Base-by-base conservation (phyloP, 2,888 invertebrate species). In the Adelphocoris suturalis region DNA sequence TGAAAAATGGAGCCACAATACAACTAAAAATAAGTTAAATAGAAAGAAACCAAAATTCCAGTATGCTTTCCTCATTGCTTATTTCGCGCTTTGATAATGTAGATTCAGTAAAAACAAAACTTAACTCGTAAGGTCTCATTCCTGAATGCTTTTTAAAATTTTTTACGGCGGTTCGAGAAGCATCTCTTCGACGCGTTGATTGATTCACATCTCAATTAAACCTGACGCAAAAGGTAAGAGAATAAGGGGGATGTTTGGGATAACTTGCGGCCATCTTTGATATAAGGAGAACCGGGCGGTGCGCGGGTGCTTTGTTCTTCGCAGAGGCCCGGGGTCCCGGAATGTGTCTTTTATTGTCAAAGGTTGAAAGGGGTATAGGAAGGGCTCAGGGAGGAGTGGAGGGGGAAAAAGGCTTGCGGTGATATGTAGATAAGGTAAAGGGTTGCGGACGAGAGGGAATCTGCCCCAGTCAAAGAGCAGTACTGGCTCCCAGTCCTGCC, bases 311-410 rank as follows among this genome's bases (percentile, higher is more conserved):
- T 85, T 85, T 85, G 85, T 85, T 85, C 85, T 85, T 85, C 82
- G 78, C 37, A 46, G 46, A 19, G 28, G 46, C 78, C 78, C 28
- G 46, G 11, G 52, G 84, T 48, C 84, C 46, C 28, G 85, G 85
- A 85, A 85, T 85, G 85, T 85, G 85, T 85, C 85, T 85, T 85
- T 85, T 85, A 85, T 85, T 85, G 85, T 85, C 85, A 85, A 85
- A 61, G 85, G 78, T 46, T 78, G 78, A 78, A 78, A 78, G 47
- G 78, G 78, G n/a, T 5, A n/a, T 78, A 16, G 78, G 16, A 78
- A 46, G 78, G 23, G 68, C 23, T 5, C 23, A 23, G 23, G 5
- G 16, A 76, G 75, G 27, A 27, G 23, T 9, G 12, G 76, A 27
- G 9, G 2, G 23, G 68, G 23, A 23, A 23, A 68, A 68, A 68